Evolutionary conservation across 2,797 vertebrate genomes (phyloP).

Genomic region (Macroramphosus scolopax): DNA sequence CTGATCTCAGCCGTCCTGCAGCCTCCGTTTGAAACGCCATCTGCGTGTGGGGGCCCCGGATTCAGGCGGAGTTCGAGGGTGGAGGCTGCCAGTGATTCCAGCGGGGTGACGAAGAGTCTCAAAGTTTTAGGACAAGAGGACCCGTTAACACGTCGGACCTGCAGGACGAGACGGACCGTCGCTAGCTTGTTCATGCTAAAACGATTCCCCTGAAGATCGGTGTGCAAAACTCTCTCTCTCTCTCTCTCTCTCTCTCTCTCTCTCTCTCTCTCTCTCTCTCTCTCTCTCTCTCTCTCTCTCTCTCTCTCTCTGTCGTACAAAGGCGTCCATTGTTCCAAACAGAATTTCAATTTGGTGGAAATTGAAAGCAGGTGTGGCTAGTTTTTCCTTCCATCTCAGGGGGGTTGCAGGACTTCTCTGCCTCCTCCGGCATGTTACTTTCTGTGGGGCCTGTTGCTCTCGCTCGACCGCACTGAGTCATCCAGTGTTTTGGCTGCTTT

Average conservation of each 20-base stretch:
- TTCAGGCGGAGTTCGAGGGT: slow-evolving; percentile 14
- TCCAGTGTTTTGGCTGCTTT: slow-evolving; percentile 13
- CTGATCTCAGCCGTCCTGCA: slow-evolving; percentile 27
- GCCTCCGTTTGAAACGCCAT: slow-evolving; percentile 46
- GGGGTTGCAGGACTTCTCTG: slow-evolving; percentile 7
- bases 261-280: slow-evolving; percentile 28
- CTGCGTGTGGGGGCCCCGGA: slow-evolving; percentile 22
- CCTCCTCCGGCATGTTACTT: slow-evolving; percentile 8
- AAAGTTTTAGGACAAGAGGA: no score
- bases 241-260: no score
- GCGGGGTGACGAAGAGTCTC: slow-evolving; percentile 9
- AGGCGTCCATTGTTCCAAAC: slow-evolving; percentile 68
- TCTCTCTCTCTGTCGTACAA: slow-evolving; percentile 49
- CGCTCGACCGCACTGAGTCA: slow-evolving; percentile 35
- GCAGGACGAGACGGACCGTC: no score
- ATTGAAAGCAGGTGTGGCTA: slow-evolving; percentile 77
- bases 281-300: slow-evolving; percentile 12
- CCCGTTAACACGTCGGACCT: no score
- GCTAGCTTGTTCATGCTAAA: no score
- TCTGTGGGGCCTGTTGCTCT: slow-evolving; percentile 27
- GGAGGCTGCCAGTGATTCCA: slow-evolving; percentile 28
- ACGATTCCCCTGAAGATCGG: no score
- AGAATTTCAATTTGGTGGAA: slow-evolving; percentile 67
- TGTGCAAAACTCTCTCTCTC: no score
- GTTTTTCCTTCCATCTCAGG: slow-evolving; percentile 37